A percentile compares a stretch with the other conserved stretches of the same genome.
Conservation (phyloP, 2,797 vertebrate genomes). For the Oreochromis mossambicus region DNA sequence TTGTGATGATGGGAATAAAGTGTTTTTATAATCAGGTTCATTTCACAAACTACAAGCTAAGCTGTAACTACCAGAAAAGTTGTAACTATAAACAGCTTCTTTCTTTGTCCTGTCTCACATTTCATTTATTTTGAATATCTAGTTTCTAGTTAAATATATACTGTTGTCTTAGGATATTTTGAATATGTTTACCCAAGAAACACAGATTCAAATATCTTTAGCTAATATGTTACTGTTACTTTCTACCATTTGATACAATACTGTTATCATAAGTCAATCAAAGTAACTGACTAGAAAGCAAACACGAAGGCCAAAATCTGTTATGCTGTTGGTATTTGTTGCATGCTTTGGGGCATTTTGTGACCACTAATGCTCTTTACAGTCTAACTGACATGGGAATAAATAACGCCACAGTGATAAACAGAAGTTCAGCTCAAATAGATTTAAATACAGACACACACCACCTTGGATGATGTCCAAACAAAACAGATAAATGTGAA, state of each 20-base stretch:
- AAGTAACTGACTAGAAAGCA: not conserved
- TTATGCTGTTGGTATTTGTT: not conserved
- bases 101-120: not conserved
- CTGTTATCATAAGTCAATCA: not conserved
- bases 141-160: not conserved
- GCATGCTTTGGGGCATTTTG: not conserved
- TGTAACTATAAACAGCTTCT: not conserved
- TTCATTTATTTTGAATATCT: not conserved
- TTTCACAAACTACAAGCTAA: not conserved
- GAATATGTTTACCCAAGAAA: not conserved
- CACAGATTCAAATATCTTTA: not conserved
- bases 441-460: constrained; percentile 18
- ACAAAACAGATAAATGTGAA: constrained; percentile 52
- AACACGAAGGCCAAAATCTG: not conserved
- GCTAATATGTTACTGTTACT: not conserved
- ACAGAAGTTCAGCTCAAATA: constrained; percentile 10
- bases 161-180: not conserved
- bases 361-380: not conserved
- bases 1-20: not conserved
- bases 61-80: not conserved
- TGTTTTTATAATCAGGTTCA: not conserved
- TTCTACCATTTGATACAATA: not conserved
- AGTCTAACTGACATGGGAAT: not conserved
- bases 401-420: not conserved
- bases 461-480: constrained; percentile 24